Conservation (phyloP, 2,113 vertebrate species). For the Gallinago jamesoni region DNA sequence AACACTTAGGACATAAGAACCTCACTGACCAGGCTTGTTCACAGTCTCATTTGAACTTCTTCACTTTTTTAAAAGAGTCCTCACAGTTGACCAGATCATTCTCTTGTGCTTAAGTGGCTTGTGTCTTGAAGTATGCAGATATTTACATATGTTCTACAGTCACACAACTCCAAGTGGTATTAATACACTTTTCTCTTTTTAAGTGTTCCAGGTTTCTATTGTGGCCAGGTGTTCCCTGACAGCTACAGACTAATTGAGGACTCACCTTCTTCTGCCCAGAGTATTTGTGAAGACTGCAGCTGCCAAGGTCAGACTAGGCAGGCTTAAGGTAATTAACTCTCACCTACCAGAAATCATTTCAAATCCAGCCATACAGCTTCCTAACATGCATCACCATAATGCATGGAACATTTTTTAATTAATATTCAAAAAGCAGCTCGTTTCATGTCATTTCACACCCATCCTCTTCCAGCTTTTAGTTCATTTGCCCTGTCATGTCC, state of each 20-base stretch:
- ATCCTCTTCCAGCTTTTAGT: not conserved
- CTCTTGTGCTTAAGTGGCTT: not conserved
- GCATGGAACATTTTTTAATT: not conserved
- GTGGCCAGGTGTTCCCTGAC: slow-evolving; percentile 42
- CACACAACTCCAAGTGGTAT: not conserved
- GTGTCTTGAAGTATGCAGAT: not conserved
- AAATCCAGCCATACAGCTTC: not conserved
- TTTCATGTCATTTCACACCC: not conserved
- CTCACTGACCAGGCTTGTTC: not conserved
- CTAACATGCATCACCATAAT: not conserved
- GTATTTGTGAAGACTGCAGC: not conserved
- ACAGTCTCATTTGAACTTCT: not conserved
- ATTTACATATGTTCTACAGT: not conserved
- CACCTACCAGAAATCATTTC: not conserved
- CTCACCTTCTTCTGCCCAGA: not conserved
- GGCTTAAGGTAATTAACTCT: not conserved
- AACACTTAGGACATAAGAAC: not conserved
- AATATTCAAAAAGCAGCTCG: not conserved
- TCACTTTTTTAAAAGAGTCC: not conserved
- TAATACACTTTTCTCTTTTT: not conserved
- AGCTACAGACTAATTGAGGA: not conserved
- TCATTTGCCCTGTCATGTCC: not conserved
- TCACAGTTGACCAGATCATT: not conserved
- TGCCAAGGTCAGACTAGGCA: slow-evolving; percentile 3
- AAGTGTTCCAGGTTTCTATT: not conserved